Conservation (phyloP, 2,113 vertebrate species). For the Mormyrus lacerda region DNA sequence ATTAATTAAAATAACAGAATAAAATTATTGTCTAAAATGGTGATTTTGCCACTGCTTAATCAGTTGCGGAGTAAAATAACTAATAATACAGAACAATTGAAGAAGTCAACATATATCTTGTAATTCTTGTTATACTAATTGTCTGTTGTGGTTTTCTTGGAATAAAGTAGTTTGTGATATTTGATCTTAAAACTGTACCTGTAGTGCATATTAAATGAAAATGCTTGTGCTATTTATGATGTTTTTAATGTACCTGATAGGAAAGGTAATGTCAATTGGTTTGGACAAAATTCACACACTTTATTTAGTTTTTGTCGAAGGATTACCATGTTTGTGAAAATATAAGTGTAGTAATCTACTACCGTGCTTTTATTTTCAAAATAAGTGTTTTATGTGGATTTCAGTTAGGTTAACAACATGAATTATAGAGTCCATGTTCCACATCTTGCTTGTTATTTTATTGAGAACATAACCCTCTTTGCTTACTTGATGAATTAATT, state of each 20-base stretch:
- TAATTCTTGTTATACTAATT: no score
- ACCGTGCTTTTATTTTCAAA: not conserved
- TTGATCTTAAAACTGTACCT: not conserved
- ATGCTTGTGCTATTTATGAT: not conserved
- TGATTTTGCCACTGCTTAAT: not conserved
- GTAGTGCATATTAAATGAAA: not conserved
- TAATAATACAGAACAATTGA: not conserved
- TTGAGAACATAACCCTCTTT: not conserved
- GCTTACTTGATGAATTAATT: not conserved
- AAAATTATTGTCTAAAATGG: not conserved
- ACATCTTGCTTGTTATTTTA: not conserved
- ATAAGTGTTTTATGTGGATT: not conserved
- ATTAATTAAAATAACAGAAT: not conserved
- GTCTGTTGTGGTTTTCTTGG: not conserved
- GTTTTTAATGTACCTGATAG: not conserved
- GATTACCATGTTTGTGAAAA: not conserved
- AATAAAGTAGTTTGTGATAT: not conserved
- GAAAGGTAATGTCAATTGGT: not conserved
- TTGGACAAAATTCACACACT: not conserved
- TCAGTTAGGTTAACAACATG: not conserved
- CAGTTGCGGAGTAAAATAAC: not conserved
- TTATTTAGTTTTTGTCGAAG: not conserved
- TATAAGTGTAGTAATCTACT: no score
- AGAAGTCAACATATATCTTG: not conserved
- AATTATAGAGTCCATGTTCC: not conserved